Base-by-base conservation (phyloP, 2,888 invertebrate species). In the Zaprionus bogoriensis region DNA sequence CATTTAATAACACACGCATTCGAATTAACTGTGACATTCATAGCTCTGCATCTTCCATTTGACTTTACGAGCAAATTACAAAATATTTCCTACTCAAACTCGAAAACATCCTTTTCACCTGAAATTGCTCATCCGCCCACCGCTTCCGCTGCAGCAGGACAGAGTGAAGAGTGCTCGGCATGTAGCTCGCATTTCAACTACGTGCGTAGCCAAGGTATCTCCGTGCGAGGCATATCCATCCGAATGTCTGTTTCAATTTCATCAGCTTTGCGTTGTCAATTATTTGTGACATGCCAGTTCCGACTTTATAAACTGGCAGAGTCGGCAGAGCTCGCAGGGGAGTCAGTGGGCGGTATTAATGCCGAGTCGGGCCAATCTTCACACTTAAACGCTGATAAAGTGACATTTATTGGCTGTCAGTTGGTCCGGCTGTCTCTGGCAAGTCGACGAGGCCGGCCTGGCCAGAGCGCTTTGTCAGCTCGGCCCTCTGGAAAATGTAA, bases 331-430 rank as follows among this genome's bases (percentile, higher is more conserved):
- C 70, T 46, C 39, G 47, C 19, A 52, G 44, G 46, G 39, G 47
- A 32, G 55, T n/a, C n/a, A 6, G 23, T 19, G 47, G 55, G 27
- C 51, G 62, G 36, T 32, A 59, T 61, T 63, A 72, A 63, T 36
- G 38, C 51, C 36, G 53, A 54, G 47, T 51, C 23, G 53, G 19
- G 51, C 28, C 58, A 27, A 63, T 61, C 64, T 83, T 83, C 68
- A 72, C 80, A 77, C 83, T 78, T 73, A 54, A 72, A 62, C 64
- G 57, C 45, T 66, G 81, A 70, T 66, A 76, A 67, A 74, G 67
- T 80, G 80, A 81, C 84, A 84, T 74, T 84, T 80, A 80, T 80
- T 80, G 84, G 66, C 84, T 75, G 80, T 71, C 39, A 32, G 44
- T 23, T 25, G 38, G 44, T 5, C 48, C 22, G 41, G 17, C 57